Evolutionary conservation across 2,797 vertebrate genomes (phyloP).

Genomic region (Hapalemur alaotrensis): DNA sequence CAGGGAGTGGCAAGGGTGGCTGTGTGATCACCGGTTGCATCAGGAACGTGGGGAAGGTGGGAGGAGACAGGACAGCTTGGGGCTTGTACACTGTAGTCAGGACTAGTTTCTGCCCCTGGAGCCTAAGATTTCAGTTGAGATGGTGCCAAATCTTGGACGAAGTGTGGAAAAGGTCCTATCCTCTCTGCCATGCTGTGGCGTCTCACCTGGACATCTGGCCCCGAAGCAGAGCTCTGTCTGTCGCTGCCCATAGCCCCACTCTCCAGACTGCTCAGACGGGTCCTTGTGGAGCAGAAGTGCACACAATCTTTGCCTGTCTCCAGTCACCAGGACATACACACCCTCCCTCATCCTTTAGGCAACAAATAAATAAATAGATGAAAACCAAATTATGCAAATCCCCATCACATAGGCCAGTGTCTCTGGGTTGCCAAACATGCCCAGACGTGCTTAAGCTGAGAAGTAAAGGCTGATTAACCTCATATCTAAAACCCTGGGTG

Average conservation of each 20-base stretch:
- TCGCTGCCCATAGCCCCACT: background rate
- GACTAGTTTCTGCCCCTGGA: background rate
- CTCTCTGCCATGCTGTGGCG: background rate
- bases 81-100: fast-evolving
- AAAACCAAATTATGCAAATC: background rate
- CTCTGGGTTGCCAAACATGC: background rate
- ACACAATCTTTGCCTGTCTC: background rate
- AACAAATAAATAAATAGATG: background rate
- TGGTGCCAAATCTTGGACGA: background rate
- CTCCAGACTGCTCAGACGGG: background rate
- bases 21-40: background rate
- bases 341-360: background rate
- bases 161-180: background rate
- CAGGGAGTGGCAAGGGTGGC: background rate
- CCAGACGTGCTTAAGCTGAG: background rate
- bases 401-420: background rate
- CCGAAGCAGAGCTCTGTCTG: background rate
- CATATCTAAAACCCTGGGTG: background rate
- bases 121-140: background rate
- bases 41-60: background rate
- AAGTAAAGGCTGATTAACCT: background rate
- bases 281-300: background rate
- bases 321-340: background rate
- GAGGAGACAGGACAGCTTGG: background rate
- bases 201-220: background rate